Evolutionary conservation across 2,888 invertebrate species (phyloP).

Genomic region (Aleiodes leptofemur): DNA sequence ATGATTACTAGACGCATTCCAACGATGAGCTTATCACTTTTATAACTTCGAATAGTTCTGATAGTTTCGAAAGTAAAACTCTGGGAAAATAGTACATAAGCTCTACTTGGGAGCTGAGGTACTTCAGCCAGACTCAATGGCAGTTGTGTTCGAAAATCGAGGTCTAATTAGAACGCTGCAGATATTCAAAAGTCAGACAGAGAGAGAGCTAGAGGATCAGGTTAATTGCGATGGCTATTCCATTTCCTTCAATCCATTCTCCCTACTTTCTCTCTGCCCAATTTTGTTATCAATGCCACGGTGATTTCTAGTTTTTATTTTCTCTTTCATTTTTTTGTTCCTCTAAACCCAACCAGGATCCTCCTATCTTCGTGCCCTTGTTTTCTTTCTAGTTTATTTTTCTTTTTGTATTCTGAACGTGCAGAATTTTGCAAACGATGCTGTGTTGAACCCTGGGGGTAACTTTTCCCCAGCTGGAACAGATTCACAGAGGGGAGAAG

Average conservation of each 20-base stretch:
- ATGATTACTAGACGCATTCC: constrained; percentile 15
- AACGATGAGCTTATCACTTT: constrained; percentile 38
- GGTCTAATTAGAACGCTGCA: constrained; percentile 21
- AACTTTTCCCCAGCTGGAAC: constrained; percentile 1
- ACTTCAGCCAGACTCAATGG: neutral
- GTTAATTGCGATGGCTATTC: constrained; percentile 25
- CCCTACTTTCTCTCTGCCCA: constrained; percentile 27
- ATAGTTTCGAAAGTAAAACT: constrained; percentile 24
- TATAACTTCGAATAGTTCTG: constrained; percentile 36
- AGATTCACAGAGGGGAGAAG: neutral
- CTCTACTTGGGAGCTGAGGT: neutral
- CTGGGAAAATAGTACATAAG: too few relatives aligned
- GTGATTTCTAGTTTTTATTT: constrained; percentile 23
- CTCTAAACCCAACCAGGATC: constrained; percentile 1
- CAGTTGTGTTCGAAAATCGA: constrained; percentile 1
- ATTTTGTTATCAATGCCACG: constrained; percentile 28
- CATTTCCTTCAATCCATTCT: constrained; percentile 37
- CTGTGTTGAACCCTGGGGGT: constrained; percentile 15
- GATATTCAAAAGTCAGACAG: constrained; percentile 17
- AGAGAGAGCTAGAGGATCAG: too few relatives aligned
- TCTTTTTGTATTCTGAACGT: constrained; percentile 29
- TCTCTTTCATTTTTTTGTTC: constrained; percentile 13
- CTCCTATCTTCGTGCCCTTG: constrained; percentile 6
- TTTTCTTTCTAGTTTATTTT: constrained; percentile 40
- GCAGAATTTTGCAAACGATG: constrained; percentile 22